Conservation (phyloP, 2,113 vertebrate species). For the Tiliqua scincoides region DNA sequence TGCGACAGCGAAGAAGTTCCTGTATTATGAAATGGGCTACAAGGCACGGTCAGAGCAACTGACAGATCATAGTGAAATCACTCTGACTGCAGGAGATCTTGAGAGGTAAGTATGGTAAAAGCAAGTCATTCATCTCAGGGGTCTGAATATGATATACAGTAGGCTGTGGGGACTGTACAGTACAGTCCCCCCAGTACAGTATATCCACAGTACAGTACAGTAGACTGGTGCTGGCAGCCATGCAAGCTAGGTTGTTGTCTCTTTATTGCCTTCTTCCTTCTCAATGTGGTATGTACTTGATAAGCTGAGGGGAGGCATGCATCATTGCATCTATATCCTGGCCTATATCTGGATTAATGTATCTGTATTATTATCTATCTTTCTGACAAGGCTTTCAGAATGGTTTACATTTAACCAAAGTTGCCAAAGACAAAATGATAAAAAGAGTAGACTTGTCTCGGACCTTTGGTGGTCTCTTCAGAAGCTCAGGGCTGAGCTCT, state of each 20-base stretch:
- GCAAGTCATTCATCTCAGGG: neutral
- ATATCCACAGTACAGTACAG: too few species aligned
- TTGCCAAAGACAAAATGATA: too few species aligned
- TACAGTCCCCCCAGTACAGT: neutral
- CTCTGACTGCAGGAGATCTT: conserved; percentile 83
- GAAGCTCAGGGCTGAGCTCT: too few species aligned
- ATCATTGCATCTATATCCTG: neutral
- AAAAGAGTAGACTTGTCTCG: too few species aligned
- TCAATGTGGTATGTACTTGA: neutral
- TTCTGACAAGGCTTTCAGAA: too few species aligned
- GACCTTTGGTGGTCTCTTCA: too few species aligned
- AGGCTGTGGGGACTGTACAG: neutral
- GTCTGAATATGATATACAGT: neutral
- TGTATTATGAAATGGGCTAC: conserved; percentile 98
- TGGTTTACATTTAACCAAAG: too few species aligned
- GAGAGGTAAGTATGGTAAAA: conserved; percentile 79
- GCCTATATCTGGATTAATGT: too few species aligned
- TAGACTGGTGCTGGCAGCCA: neutral
- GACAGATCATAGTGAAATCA: conserved; percentile 88
- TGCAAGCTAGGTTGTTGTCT: neutral
- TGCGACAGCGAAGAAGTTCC: conserved; percentile 84
- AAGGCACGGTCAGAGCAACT: conserved; percentile 93
- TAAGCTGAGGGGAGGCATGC: neutral
- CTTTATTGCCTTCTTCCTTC: neutral
- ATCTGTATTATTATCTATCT: too few species aligned